Evolutionary conservation across 2,113 vertebrate genomes (phyloP).

Genomic region (Pandion haliaetus): DNA sequence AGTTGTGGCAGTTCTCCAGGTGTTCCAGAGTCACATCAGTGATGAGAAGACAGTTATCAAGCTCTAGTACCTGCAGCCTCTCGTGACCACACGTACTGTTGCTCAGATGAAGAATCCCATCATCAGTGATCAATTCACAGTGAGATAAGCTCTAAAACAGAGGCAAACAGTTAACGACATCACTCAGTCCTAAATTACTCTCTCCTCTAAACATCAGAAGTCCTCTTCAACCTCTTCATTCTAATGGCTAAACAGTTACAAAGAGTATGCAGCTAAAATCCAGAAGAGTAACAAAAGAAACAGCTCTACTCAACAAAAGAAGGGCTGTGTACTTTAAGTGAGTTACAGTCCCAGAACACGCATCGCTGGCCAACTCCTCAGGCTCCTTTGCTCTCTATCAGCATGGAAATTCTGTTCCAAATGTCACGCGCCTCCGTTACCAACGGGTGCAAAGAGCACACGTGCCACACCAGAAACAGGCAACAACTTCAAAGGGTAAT

Average conservation of each 20-base stretch:
- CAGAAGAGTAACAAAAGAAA: not conserved
- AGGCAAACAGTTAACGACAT: not conserved
- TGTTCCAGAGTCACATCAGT: conserved; percentile 88
- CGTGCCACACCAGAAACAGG: not conserved
- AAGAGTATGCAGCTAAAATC: not conserved
- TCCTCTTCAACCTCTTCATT: not conserved
- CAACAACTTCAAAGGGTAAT: not conserved
- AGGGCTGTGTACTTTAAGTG: not conserved
- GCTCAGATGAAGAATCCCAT: conserved; percentile 90
- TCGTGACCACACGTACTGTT: conserved; percentile 88
- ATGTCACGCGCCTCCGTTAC: not conserved
- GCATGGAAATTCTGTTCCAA: not conserved
- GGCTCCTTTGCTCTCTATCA: not conserved
- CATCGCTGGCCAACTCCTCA: not conserved
- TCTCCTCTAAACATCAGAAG: not conserved
- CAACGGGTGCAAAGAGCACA: not conserved
- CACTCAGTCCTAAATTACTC: not conserved
- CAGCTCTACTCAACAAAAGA: not conserved
- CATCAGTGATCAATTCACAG: conserved; percentile 92
- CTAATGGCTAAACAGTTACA: not conserved
- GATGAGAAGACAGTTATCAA: conserved; percentile 93
- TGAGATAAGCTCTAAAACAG: conserved; percentile 85
- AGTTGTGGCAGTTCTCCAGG: conserved; percentile 87
- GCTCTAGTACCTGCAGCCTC: conserved; percentile 85
- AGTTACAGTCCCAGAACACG: not conserved